Conservation (phyloP, 2,888 invertebrate genomes). For the Pandemis cinnamomeana region DNA sequence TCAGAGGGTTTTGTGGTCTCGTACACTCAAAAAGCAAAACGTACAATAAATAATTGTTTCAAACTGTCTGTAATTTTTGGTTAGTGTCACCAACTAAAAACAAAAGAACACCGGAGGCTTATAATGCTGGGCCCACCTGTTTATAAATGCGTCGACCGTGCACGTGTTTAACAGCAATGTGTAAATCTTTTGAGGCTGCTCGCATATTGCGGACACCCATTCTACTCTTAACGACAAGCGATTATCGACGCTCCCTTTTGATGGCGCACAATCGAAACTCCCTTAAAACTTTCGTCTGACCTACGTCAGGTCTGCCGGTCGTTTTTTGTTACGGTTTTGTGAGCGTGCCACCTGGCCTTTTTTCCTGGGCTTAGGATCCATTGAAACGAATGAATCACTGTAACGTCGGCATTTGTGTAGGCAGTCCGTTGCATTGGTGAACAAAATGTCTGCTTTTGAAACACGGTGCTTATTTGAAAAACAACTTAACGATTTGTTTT, state of each 20-base stretch:
- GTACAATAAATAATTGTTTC: background rate
- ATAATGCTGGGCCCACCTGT: conserved; percentile 71
- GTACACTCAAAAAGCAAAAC: background rate
- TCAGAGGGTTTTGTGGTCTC: background rate
- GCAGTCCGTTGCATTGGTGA: conserved; percentile 53
- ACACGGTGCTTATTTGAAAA: background rate
- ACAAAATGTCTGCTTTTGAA: conserved; percentile 43
- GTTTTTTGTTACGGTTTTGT: conserved; percentile 71
- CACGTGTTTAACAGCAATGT: conserved; percentile 78
- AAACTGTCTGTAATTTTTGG: background rate
- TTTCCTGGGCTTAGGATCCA: conserved; percentile 72
- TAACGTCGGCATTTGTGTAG: conserved; percentile 58
- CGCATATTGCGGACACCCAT: conserved; percentile 65
- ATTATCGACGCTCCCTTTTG: conserved; percentile 59
- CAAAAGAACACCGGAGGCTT: conserved; percentile 22
- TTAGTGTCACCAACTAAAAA: conserved; percentile 17
- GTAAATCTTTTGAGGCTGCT: conserved; percentile 67
- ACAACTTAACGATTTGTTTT: background rate
- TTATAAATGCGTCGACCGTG: conserved; percentile 67
- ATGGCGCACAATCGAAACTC: conserved; percentile 58
- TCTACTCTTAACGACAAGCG: conserved; percentile 54
- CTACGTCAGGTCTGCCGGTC: conserved; percentile 62
- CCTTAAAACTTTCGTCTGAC: conserved; percentile 45
- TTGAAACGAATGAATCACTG: conserved; percentile 74
- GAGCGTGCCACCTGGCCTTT: conserved; percentile 80